Percentiles rank a stretch among this genome's conserved stretches.
Conservation (phyloP, 2,888 invertebrate genomes). For the Ophion slaviceki region DNA sequence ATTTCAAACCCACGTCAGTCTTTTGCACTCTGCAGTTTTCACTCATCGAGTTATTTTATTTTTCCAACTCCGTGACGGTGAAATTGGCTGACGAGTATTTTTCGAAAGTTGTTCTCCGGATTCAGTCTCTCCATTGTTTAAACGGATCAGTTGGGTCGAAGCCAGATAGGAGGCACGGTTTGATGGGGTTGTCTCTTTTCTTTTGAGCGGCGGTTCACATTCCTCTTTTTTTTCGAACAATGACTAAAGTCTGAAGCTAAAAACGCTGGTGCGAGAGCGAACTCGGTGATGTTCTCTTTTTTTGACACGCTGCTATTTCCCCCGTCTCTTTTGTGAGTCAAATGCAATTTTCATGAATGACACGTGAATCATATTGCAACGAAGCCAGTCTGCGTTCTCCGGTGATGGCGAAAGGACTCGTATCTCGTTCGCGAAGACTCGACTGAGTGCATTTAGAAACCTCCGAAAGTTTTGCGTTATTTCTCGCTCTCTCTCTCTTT, state of each 20-base stretch:
- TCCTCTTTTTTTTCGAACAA: background rate
- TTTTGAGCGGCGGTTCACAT: background rate
- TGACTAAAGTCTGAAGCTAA: background rate
- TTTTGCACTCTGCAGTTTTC: background rate
- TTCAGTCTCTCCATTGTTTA: background rate
- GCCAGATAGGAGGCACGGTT: background rate
- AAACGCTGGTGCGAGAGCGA: too few species aligned
- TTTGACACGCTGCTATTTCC: slow-evolving; percentile 4
- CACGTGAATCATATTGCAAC: slow-evolving; percentile 26
- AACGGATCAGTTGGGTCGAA: background rate
- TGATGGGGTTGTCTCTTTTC: background rate
- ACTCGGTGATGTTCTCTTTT: background rate
- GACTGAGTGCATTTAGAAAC: slow-evolving; percentile 60
- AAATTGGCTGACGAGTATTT: background rate
- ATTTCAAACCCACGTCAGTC: background rate
- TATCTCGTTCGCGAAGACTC: slow-evolving; percentile 36
- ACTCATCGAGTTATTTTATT: background rate
- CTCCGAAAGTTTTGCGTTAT: slow-evolving; percentile 36
- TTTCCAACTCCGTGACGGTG: background rate
- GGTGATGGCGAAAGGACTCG: slow-evolving; percentile 17
- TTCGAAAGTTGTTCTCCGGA: background rate
- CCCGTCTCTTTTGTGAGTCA: background rate
- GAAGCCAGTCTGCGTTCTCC: slow-evolving; percentile 15
- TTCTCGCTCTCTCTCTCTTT: background rate
- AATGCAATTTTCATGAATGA: slow-evolving; percentile 36